These are phyloP conservation scores for Nycteola revayana DNA, from an alignment of 2,888 invertebrate species.

Conservation along the genomic window DNA sequence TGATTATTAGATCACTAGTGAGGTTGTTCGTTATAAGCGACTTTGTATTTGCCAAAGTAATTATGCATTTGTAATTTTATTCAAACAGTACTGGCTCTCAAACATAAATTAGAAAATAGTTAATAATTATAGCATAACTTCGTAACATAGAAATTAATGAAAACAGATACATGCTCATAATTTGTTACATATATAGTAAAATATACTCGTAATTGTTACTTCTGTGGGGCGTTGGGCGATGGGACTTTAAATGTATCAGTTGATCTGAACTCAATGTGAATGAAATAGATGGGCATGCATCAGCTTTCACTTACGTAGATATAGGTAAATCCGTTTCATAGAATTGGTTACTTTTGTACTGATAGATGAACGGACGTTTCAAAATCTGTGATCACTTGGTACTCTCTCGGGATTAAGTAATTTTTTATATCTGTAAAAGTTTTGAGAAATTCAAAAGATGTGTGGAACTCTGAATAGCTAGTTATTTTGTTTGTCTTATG, in stretches of 20 bases:
- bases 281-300: conserved; percentile 58
- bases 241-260: conserved; percentile 26
- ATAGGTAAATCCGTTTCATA: conserved; percentile 68
- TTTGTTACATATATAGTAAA: conserved; percentile 14
- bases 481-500: conserved; percentile 49
- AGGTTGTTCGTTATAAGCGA: conserved; percentile 48
- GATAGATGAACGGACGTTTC: conserved; percentile 68
- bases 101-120: conserved; percentile 47
- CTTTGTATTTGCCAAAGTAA: conserved; percentile 70
- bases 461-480: conserved; percentile 53
- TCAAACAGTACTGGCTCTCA: conserved; percentile 58
- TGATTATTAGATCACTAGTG: conserved; percentile 37
- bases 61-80: conserved; percentile 68
- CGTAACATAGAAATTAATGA: conserved; percentile 48
- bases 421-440: conserved; percentile 65
- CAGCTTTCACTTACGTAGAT: conserved; percentile 59
- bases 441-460: conserved; percentile 41
- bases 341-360: conserved; percentile 69
- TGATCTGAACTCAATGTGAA: conserved; percentile 17
- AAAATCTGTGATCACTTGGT: conserved; percentile 81
- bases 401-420: conserved; percentile 78
- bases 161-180: conserved; percentile 68
- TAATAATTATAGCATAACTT: conserved; percentile 60
- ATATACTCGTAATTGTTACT: conserved; percentile 4
- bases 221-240: conserved; percentile 10